Conservation (phyloP, 2,888 invertebrate species). For the Dasysyrphus tricinctus region DNA sequence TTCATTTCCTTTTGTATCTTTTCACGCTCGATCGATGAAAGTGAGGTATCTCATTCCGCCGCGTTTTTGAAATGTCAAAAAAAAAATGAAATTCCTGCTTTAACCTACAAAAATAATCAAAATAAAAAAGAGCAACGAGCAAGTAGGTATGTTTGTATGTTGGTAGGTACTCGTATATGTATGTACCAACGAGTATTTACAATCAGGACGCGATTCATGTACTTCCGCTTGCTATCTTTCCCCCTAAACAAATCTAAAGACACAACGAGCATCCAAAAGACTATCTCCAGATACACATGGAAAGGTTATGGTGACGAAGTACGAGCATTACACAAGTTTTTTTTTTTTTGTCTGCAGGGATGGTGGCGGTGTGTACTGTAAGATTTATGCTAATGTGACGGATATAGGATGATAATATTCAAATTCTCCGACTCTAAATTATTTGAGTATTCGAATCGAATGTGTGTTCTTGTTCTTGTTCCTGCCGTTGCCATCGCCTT, state of each 20-base stretch:
- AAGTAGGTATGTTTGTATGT: background rate
- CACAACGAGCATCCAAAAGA: conserved; percentile 44
- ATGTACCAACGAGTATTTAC: conserved; percentile 50
- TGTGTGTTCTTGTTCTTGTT: conserved; percentile 43
- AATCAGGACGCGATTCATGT: conserved; percentile 73
- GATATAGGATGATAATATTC: conserved; percentile 75
- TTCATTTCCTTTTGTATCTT: conserved; percentile 66
- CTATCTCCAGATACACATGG: conserved; percentile 6
- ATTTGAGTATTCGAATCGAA: conserved; percentile 63
- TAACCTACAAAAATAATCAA: conserved; percentile 7
- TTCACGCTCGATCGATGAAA: conserved; percentile 58
- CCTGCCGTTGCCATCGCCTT: background rate
- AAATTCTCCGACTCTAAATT: conserved; percentile 70
- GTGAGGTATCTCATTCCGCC: conserved; percentile 28
- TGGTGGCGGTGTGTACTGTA: conserved; percentile 39
- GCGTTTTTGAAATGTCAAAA: background rate
- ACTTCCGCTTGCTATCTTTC: conserved; percentile 51
- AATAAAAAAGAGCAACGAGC: background rate
- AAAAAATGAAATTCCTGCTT: conserved; percentile 26
- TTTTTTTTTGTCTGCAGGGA: background rate
- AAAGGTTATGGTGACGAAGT: conserved; percentile 13
- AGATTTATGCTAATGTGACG: conserved; percentile 75
- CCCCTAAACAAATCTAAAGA: conserved; percentile 46
- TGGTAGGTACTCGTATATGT: background rate
- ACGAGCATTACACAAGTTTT: background rate